Evolutionary conservation across 2,113 vertebrate genomes (phyloP).

Genomic region (Aviceda subcristata): DNA sequence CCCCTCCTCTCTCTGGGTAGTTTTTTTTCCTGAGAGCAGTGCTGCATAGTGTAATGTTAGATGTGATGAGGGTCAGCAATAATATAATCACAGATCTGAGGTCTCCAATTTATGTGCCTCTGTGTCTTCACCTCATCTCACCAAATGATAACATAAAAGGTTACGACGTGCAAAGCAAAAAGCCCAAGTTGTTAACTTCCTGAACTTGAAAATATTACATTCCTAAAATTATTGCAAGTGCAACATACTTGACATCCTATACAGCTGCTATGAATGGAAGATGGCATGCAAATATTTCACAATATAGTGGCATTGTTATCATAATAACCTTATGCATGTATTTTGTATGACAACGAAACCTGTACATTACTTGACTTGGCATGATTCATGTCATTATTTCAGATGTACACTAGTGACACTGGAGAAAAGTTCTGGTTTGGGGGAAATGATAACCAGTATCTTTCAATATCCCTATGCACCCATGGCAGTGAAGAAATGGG

Average conservation of each 20-base stretch:
- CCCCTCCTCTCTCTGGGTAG: neutral
- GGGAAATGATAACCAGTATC: neutral
- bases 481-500: neutral
- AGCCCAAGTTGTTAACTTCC: conserved; percentile 70
- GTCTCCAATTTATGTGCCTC: conserved; percentile 15
- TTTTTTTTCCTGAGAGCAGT: neutral
- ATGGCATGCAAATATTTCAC: conserved; percentile 45
- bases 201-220: conserved; percentile 66
- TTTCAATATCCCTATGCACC: neutral
- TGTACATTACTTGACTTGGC: conserved; percentile 50
- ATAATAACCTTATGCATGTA: neutral
- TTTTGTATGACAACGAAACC: conserved; percentile 16
- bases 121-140: conserved; percentile 33
- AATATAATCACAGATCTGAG: conserved; percentile 41
- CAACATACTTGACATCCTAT: conserved; percentile 62
- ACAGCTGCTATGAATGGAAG: conserved; percentile 40
- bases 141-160: conserved; percentile 66
- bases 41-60: neutral
- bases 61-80: neutral
- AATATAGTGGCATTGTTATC: neutral
- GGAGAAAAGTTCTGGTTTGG: conserved; percentile 9
- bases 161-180: conserved; percentile 62
- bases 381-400: conserved; percentile 45
- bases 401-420: neutral
- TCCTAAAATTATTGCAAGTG: conserved; percentile 40